Base-by-base conservation (phyloP, 2,113 vertebrate genomes). In the Oncorhynchus kisutch region DNA sequence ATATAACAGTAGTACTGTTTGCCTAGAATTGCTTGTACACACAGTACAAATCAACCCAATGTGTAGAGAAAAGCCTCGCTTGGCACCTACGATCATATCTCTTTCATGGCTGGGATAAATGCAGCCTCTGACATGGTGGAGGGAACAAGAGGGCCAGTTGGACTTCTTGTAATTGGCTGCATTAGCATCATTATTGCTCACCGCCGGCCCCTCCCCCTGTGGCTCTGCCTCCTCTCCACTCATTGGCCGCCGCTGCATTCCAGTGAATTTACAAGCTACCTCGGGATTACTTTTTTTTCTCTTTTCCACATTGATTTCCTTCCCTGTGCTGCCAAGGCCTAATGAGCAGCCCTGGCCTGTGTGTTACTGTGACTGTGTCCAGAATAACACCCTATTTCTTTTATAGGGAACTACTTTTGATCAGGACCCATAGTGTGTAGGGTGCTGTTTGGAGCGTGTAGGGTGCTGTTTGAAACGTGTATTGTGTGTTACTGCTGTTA, bases 91-190 rank as follows among this genome's bases (percentile, higher is more conserved):
- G 84, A 84, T 86, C 86, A 87, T 82, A 86, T 85, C 87, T 89
- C 79, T 88, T 87, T 91, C 90, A 87, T 88, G 86, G 82, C 79
- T 83, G 88, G 88, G 89, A 88, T 90, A 88, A 90, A 89, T 89
- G 87, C 83, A 86, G 83, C 90, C 86, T 86, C 86, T 84, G 86
- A 88, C 79, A 78, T 76, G 67, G 80, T 8, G 9, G 8, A 22
- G n/a, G 29, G 11, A 45, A 39, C 74, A 60, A 16, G 67, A 71
- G 78, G 82, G 49, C 14, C 34, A 73, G 69, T 70, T 20, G 14
- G 71, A 77, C 72, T 34, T 45, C 49, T 76, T 86, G 71, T 91
- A 91, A 92, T 91, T 91, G 87, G 89, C 86, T 87, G 86, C 78
- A 86, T 89, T 85, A 89, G 76, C 78, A 84, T 89, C 85, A 89